Base-by-base conservation (phyloP, 2,888 invertebrate species). In the Strigamia maritima region DNA sequence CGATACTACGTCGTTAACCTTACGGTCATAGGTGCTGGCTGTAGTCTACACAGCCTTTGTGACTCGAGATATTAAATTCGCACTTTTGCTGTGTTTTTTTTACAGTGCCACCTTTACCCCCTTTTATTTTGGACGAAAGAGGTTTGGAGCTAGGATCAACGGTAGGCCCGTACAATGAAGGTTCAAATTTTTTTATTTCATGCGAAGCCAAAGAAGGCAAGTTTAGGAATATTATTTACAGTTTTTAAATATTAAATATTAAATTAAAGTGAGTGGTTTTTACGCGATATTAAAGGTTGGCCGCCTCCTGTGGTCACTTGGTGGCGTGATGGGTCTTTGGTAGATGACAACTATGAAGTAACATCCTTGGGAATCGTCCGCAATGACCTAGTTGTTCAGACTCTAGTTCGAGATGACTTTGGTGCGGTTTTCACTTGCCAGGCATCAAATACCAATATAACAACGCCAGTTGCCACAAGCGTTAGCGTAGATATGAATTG, bases 1-100 rank as follows among this genome's bases (percentile, higher is more conserved):
- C 91, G 94, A 86, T 94, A 93, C 88, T 92, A 93, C 87, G 90
- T 93, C 85, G 94, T 94, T 88, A 94, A 94, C 88, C 91, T 95
- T 84, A 94, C 94, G 81, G 94, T 95, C 82, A 93, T 94, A 85
- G 94, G 95, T 95, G 86, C 92, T 70, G 70, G 24, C 70, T 16
- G 26, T 70, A 28, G 70, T 28, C 54, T 22, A 16, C 54, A 10
- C 24, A 12, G 12, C 31, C 24, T 35, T 75, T 75, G 19, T 28
- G 38, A 22, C 76, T 75, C n/a, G 10, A 75, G 40, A 75, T 75
- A 75, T 75, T 75, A 40, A 40, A 38, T 75, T 75, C 31, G 38
- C 76, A 40, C 22, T 28, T 70, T 70, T 70, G 28, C 70, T 77
- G 24, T 78, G 31, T 78, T 78, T 74, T n/a, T n/a, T 81, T 88